These are phyloP conservation scores for Nanorana parkeri DNA, from an alignment of 2,113 vertebrate genomes.

Conservation along the genomic window DNA sequence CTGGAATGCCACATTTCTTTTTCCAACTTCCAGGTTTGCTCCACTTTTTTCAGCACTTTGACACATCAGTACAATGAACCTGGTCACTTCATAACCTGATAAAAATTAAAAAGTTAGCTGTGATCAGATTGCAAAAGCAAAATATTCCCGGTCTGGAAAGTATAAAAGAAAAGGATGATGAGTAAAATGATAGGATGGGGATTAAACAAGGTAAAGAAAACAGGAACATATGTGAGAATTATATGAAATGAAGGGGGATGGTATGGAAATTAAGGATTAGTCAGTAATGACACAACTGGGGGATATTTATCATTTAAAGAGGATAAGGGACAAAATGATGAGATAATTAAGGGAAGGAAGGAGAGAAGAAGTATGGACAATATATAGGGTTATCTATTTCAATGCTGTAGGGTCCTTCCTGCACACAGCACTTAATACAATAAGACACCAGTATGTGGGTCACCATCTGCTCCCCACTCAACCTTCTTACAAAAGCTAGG, in stretches of 20 bases:
- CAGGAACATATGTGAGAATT: neutral
- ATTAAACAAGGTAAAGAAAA: neutral
- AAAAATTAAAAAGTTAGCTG: too few species aligned
- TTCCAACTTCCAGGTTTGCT: too few species aligned
- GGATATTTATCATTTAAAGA: too few species aligned
- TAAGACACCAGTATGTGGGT: slow-evolving; percentile 56
- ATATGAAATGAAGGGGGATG: neutral
- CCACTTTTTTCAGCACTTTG: too few species aligned
- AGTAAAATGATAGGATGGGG: neutral
- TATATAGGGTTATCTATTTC: slow-evolving; percentile 38
- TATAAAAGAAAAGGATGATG: neutral
- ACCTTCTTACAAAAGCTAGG: slow-evolving; percentile 11
- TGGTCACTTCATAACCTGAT: too few species aligned
- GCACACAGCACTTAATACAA: slow-evolving; percentile 40
- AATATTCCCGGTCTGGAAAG: too few species aligned
- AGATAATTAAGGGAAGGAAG: neutral
- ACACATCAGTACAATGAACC: too few species aligned
- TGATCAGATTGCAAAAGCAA: too few species aligned
- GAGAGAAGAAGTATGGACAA: neutral
- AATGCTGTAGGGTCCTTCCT: slow-evolving; percentile 26
- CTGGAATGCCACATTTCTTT: too few species aligned
- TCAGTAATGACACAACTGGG: neutral
- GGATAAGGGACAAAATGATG: neutral
- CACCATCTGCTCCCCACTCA: slow-evolving; percentile 54
- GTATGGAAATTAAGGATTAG: neutral